A percentile compares a stretch with the other conserved stretches of the same genome.
Evolutionary conservation across 2,113 vertebrate species (phyloP).

Genomic region (Acrocephalus kingi): DNA sequence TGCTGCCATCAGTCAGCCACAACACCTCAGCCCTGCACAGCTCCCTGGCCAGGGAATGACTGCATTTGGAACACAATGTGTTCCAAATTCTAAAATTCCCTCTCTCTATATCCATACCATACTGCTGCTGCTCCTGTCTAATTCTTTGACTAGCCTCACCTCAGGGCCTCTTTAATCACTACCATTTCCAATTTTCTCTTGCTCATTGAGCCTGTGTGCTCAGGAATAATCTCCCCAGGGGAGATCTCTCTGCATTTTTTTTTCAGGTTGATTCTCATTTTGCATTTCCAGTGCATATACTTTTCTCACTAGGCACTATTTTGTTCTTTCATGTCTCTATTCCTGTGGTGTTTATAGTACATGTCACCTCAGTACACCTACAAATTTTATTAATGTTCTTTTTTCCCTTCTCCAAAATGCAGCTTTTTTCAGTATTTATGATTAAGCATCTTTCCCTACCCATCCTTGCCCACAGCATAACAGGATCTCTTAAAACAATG

Average conservation of each 20-base stretch:
- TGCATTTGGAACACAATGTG: neutral
- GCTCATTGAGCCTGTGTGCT: neutral
- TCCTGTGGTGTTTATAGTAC: constrained; percentile 9
- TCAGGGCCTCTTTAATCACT: constrained; percentile 17
- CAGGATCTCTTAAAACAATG: neutral
- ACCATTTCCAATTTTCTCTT: constrained; percentile 7
- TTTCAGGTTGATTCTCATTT: constrained; percentile 6
- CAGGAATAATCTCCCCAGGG: neutral
- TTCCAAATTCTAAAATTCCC: neutral
- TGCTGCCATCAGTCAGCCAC: neutral
- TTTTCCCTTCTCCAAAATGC: neutral
- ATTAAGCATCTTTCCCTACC: neutral
- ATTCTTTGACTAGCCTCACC: neutral
- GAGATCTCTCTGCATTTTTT: neutral
- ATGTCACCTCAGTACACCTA: neutral
- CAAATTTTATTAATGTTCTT: neutral
- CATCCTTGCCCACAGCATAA: neutral
- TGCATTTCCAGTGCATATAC: neutral
- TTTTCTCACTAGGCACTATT: neutral
- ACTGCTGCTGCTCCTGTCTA: neutral
- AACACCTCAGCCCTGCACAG: neutral
- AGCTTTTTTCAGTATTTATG: neutral
- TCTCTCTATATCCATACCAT: neutral
- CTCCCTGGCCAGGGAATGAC: neutral
- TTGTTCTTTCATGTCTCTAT: neutral